Conservation (phyloP, 2,797 vertebrate species). For the Galaxias olidus region DNA sequence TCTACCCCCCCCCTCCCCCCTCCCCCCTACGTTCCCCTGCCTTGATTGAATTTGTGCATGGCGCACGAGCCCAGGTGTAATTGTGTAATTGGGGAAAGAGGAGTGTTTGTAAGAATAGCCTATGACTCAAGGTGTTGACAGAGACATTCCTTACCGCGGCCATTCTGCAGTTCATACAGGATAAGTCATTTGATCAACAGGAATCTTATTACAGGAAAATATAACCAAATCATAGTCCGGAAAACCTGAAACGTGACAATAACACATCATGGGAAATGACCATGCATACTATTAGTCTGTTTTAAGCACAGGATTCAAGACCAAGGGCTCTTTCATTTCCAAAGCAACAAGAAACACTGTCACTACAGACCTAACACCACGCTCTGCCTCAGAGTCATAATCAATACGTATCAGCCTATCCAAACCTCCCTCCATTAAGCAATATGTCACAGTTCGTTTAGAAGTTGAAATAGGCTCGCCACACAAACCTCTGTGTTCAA, state of each 20-base stretch:
- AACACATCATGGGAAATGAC: too few relatives aligned
- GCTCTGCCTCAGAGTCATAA: conserved; percentile 30
- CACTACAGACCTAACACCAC: conserved; percentile 23
- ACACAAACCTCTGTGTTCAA: conserved; percentile 40
- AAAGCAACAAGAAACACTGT: conserved; percentile 20
- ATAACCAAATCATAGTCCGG: too few relatives aligned
- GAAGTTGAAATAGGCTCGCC: conserved; percentile 29
- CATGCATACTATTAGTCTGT: too few relatives aligned
- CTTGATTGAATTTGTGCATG: conserved; percentile 67
- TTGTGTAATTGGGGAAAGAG: conserved; percentile 28
- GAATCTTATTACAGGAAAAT: neutral
- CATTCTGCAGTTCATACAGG: neutral
- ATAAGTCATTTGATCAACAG: neutral
- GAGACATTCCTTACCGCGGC: neutral
- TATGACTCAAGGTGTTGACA: conserved; percentile 19
- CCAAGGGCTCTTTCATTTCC: neutral
- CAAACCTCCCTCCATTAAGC: conserved; percentile 34
- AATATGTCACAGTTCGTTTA: conserved; percentile 31
- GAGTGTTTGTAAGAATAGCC: conserved; percentile 23
- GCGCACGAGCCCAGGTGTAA: conserved; percentile 26
- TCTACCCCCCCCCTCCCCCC: conserved; percentile 26
- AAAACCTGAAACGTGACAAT: too few relatives aligned
- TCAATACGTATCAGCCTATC: conserved; percentile 38
- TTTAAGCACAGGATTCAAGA: neutral
- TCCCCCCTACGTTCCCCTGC: conserved; percentile 32